A percentile compares a stretch with the other conserved stretches of the same genome.
phyloP scores from a whole-genome alignment of 2,113 vertebrate species.

The Struthidea cinerea region DNA sequence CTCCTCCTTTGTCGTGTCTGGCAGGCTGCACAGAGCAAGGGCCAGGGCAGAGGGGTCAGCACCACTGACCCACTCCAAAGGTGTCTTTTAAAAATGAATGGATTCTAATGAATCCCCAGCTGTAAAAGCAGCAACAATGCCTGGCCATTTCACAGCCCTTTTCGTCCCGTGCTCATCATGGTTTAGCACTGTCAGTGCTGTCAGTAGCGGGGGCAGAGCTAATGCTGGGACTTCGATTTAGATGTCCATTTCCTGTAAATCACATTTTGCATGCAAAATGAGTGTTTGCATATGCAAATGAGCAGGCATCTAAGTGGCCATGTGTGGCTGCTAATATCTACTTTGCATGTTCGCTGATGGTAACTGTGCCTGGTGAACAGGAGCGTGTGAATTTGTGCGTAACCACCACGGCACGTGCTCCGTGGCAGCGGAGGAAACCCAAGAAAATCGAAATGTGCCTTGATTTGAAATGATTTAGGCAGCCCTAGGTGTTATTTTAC shows the following conservation, averaged over 20 bases:
- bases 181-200: background rate
- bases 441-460: background rate
- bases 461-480: background rate
- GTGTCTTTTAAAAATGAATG: background rate
- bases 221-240: background rate
- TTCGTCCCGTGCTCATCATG: background rate
- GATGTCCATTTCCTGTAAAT: constrained; percentile 7
- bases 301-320: constrained; percentile 11
- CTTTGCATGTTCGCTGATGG: background rate
- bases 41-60: background rate
- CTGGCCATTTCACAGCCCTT: background rate
- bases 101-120: background rate
- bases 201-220: background rate
- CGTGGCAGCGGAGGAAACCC: background rate
- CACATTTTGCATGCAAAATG: constrained; percentile 15
- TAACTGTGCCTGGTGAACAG: background rate
- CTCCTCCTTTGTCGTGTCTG: background rate
- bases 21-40: background rate
- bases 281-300: constrained; percentile 50
- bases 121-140: background rate
- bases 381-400: background rate
- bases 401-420: accelerated
- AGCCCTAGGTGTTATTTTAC: background rate
- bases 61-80: background rate
- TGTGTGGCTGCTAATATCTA: background rate